A percentile compares a stretch with the other conserved stretches of the same genome.
These are phyloP conservation scores for Vanessa tameamea DNA, from an alignment of 1,140 invertebrate species.

Conservation along the genomic window DNA sequence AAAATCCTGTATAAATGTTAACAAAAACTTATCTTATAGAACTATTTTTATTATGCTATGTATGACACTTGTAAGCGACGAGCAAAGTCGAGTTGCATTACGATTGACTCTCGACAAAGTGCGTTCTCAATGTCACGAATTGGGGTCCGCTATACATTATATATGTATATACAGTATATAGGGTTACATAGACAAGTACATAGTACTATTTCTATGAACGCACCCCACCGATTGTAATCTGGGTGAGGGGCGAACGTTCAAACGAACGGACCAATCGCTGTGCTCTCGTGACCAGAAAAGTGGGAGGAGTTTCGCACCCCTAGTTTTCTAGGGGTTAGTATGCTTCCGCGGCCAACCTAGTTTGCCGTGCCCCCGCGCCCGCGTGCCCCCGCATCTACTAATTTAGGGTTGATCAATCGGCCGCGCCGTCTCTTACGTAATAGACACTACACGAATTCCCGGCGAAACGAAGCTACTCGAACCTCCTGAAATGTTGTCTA, in stretches of 20 bases:
- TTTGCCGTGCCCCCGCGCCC: conserved; percentile 65
- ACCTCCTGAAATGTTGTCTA: background rate
- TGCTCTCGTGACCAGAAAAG: conserved; percentile 79
- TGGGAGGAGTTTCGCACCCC: conserved; percentile 79
- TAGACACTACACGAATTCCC: conserved; percentile 52
- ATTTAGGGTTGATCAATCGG: conserved; percentile 80
- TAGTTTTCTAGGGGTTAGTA: conserved; percentile 80
- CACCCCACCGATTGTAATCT: conserved; percentile 80
- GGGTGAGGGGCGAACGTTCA: conserved; percentile 71
- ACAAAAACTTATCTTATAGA: conserved; percentile 3
- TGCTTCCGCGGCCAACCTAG: conserved; percentile 80
- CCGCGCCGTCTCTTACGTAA: conserved; percentile 65
- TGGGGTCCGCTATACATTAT: conserved; percentile 61
- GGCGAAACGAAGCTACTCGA: conserved; percentile 21
- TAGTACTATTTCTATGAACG: conserved; percentile 79
- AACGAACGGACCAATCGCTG: conserved; percentile 73
- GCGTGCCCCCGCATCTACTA: conserved; percentile 67
- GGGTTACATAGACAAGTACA: conserved; percentile 67
- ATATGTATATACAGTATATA: conserved; percentile 56
- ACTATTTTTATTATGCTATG: conserved; percentile 5
- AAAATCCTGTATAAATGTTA: background rate
- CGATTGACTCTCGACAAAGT: conserved; percentile 31
- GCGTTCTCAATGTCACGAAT: conserved; percentile 70
- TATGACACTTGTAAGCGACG: background rate
- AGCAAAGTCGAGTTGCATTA: background rate